Conservation (phyloP, 2,888 invertebrate genomes). For the Empis stercorea region DNA sequence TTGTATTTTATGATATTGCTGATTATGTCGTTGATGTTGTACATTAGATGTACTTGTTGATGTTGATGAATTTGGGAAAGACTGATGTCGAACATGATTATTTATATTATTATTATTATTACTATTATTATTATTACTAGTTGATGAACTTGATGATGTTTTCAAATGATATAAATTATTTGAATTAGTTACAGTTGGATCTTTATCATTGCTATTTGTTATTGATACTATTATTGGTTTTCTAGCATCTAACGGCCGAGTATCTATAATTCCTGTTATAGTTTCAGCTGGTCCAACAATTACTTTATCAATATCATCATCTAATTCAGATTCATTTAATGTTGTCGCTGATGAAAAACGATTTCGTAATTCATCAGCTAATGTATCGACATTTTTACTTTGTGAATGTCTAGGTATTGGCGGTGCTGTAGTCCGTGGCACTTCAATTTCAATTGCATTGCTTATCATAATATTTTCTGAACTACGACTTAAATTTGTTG, state of each 20-base stretch:
- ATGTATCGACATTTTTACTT: constrained; percentile 21
- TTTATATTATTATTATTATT: constrained; percentile 8
- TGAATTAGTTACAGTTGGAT: constrained; percentile 6
- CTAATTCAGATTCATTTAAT: background rate
- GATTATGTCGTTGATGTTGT: constrained; percentile 1
- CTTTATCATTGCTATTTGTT: constrained; percentile 9
- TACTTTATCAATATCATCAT: constrained; percentile 17
- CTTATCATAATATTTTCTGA: constrained; percentile 26
- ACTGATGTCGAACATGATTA: constrained; percentile 13
- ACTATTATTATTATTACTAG: background rate
- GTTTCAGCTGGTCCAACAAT: constrained; percentile 58
- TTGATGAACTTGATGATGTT: background rate
- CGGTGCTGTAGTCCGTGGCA: constrained; percentile 32
- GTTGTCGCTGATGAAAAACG: constrained; percentile 12
- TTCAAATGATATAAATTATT: constrained; percentile 16
- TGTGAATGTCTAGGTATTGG: constrained; percentile 33
- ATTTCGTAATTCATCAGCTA: constrained; percentile 30
- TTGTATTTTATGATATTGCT: constrained; percentile 3
- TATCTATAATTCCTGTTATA: constrained; percentile 57
- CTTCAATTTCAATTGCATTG: constrained; percentile 16
- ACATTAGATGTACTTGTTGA: constrained; percentile 3
- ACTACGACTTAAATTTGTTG: constrained; percentile 19
- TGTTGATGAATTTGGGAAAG: constrained; percentile 10
- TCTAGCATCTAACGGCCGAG: constrained; percentile 36
- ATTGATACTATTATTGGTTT: constrained; percentile 18